Base-by-base conservation (phyloP, 2,113 vertebrate species). In the Rhinolophus sinicus region DNA sequence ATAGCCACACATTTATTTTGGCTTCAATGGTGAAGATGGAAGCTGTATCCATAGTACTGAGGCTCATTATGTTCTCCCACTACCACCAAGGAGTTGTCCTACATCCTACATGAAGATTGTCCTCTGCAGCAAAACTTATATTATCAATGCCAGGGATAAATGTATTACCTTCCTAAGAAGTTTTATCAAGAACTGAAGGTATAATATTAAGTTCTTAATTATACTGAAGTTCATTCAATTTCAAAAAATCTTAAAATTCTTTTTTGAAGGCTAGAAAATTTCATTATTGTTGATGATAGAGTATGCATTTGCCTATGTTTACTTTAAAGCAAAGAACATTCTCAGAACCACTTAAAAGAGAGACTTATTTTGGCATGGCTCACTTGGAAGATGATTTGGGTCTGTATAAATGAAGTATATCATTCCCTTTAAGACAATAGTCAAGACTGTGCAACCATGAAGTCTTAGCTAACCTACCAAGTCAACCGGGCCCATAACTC, bases 1-100 rank as follows among this genome's bases (percentile, higher is more conserved):
- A 80, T 78, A 92, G 26, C 28, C 76, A 62, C 44, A 22, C 62
- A 62, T 93, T 93, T 96, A 65, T 80, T 97, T 84, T 87, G 75
- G 58, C 28, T 96, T 96, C 76, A 30, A 21, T 30, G 3, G 26
- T 52, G 52, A 93, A 90, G 67, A 83, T 47, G 26, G 76, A 93
- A 90, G 50, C 16, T 62, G 8, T 18, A 54, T 35, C 35, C 62
- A 70, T 6, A 86, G 21, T 33, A 33, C 19, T 22, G 22, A 82
- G 69, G 15, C 19, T 80, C 18, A 22, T 28, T 88, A 7, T 85
- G 40, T 12, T 78, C 70, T 77, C 52, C 28, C 2, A 11, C 35
- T 64, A 73, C 26, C 26, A 75, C 26, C 19, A 47, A 67, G 18
- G 11, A 15, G 19, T n/a, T 30, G 7, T 33, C 77, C 77, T 44